These are phyloP conservation scores for Zonitis immaculata DNA, from an alignment of 2,888 invertebrate species.

Conservation along the genomic window DNA sequence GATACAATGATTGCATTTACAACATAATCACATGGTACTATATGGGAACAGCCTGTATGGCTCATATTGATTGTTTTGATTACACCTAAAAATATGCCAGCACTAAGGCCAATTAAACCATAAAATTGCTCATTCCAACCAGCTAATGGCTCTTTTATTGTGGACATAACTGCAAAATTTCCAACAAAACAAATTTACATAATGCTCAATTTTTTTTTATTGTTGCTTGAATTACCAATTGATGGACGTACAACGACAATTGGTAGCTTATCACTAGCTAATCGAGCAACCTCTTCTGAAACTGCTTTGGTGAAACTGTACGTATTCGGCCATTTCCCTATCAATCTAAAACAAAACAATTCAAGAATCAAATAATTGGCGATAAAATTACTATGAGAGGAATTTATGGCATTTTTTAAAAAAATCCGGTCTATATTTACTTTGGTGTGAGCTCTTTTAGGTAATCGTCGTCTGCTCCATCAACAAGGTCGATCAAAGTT, in stretches of 20 bases:
- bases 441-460: neutral
- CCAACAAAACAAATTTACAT: no score
- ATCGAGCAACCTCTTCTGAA: neutral
- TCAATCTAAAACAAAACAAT: neutral
- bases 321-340: neutral
- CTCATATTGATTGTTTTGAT: neutral
- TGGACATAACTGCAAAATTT: neutral
- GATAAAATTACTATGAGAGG: no score
- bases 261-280: neutral
- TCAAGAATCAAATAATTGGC: no score
- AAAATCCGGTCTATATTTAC: no score
- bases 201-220: no score
- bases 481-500: neutral
- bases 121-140: neutral
- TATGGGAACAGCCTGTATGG: neutral
- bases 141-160: neutral
- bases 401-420: no score
- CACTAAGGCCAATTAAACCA: neutral
- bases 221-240: neutral
- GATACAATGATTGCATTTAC: neutral
- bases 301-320: neutral
- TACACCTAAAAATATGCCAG: neutral
- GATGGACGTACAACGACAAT: neutral
- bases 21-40: neutral
- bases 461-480: neutral